Percentiles rank a stretch among this genome's conserved stretches.
These are phyloP conservation scores for Notodonta dromedarius DNA, from an alignment of 2,888 invertebrate species.

Conservation along the genomic window DNA sequence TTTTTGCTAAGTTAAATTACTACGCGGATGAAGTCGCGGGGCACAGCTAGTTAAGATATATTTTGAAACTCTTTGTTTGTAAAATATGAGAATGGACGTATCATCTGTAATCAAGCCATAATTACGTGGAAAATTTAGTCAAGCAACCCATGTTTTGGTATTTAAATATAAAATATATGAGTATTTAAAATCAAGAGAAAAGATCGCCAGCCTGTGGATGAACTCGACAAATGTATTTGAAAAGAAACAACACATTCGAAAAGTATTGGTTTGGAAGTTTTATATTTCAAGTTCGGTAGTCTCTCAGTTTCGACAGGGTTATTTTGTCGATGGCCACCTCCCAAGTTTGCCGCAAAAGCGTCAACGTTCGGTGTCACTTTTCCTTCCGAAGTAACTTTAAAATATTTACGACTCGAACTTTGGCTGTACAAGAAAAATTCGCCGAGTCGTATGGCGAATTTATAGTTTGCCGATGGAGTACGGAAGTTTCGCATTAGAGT, in stretches of 20 bases:
- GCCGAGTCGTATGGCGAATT: conserved; percentile 65
- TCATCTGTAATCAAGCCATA: too few relatives aligned
- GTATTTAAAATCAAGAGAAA: neutral
- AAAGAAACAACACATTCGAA: conserved; percentile 61
- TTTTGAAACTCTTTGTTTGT: too few relatives aligned
- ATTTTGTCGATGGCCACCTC: conserved; percentile 73
- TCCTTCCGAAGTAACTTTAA: conserved; percentile 77
- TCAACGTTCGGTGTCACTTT: conserved; percentile 79
- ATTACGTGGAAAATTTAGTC: too few relatives aligned
- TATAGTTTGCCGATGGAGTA: conserved; percentile 70
- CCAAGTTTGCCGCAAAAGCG: conserved; percentile 62
- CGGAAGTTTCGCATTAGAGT: conserved; percentile 65
- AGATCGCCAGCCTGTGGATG: conserved; percentile 13
- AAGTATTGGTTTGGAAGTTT: conserved; percentile 67
- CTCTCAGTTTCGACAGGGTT: conserved; percentile 70
- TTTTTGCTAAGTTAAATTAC: too few relatives aligned
- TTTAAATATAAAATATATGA: too few relatives aligned
- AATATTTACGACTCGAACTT: conserved; percentile 81
- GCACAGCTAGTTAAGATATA: too few relatives aligned
- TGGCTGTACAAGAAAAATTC: conserved; percentile 65
- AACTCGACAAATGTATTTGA: conserved; percentile 41
- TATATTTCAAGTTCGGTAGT: conserved; percentile 71
- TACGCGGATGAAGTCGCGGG: too few relatives aligned
- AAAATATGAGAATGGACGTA: too few relatives aligned
- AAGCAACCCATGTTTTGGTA: too few relatives aligned